Conservation (phyloP, 1,140 invertebrate genomes). For the Temnothorax nylanderi region DNA sequence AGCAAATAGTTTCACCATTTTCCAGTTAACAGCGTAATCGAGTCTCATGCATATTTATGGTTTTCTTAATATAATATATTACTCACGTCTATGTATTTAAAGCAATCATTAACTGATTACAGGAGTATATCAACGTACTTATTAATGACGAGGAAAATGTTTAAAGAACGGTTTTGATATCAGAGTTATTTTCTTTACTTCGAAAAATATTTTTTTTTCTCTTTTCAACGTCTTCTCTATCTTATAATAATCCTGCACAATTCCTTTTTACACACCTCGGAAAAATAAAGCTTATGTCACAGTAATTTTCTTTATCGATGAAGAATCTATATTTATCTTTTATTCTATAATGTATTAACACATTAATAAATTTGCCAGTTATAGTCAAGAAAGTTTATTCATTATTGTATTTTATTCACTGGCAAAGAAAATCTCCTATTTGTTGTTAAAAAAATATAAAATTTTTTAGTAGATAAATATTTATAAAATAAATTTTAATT, state of each 20-base stretch:
- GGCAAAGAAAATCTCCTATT: no score
- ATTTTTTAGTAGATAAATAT: no score
- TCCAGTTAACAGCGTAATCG: slow-evolving; percentile 20
- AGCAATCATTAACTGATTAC: slow-evolving; percentile 1
- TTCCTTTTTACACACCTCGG: no score
- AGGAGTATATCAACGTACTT: neutral
- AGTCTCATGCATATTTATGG: slow-evolving; percentile 17
- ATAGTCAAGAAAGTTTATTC: no score
- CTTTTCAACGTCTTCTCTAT: neutral
- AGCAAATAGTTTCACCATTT: slow-evolving; percentile 18
- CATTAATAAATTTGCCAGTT: no score
- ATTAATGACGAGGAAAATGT: neutral
- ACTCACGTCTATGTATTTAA: neutral
- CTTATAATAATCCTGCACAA: neutral
- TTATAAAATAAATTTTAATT: no score
- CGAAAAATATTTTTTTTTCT: neutral
- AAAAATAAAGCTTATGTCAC: no score
- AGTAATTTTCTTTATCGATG: no score
- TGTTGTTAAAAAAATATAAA: no score
- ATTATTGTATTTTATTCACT: no score
- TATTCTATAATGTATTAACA: no score
- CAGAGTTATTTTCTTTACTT: neutral
- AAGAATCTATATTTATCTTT: no score
- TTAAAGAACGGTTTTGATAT: neutral
- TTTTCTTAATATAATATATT: slow-evolving; percentile 11